phyloP scores from a whole-genome alignment of 2,797 vertebrate species.

The Microhierax caerulescens region DNA sequence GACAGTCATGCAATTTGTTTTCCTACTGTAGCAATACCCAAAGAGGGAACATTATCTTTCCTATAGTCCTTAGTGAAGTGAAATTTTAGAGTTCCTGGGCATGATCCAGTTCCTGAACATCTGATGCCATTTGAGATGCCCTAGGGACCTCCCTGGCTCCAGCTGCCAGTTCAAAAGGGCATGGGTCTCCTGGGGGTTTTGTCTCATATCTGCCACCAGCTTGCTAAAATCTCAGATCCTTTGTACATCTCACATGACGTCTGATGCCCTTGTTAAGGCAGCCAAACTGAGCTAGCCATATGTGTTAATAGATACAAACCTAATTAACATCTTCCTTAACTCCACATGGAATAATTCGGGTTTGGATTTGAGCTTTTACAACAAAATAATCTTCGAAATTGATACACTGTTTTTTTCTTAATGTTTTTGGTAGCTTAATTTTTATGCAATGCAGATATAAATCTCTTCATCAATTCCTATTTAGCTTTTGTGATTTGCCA shows the following conservation, averaged over 20 bases:
- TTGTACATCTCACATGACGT: not conserved
- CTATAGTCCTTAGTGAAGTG: not conserved
- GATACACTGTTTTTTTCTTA: not conserved
- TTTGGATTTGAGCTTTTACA: not conserved
- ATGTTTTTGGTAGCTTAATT: not conserved
- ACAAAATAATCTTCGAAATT: not conserved
- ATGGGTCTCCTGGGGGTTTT: not conserved
- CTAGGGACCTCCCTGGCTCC: not conserved
- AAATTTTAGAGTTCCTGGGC: not conserved
- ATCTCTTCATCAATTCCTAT: not conserved
- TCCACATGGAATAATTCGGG: not conserved
- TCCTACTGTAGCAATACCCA: not conserved
- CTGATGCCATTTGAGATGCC: not conserved
- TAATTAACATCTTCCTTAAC: not conserved
- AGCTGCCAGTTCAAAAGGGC: not conserved
- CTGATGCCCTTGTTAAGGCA: not conserved
- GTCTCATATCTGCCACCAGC: not conserved
- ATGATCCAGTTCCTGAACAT: not conserved
- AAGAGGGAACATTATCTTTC: not conserved
- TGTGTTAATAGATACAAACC: not conserved
- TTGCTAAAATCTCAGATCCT: not conserved
- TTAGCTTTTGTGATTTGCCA: not conserved
- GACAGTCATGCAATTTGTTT: fast-evolving
- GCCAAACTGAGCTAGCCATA: not conserved
- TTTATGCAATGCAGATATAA: not conserved